A percentile compares a stretch with the other conserved stretches of the same genome.
Evolutionary conservation across 53 echinoderm and acorn worm genomes (phyloP).

Genomic region (Astropecten irregularis): DNA sequence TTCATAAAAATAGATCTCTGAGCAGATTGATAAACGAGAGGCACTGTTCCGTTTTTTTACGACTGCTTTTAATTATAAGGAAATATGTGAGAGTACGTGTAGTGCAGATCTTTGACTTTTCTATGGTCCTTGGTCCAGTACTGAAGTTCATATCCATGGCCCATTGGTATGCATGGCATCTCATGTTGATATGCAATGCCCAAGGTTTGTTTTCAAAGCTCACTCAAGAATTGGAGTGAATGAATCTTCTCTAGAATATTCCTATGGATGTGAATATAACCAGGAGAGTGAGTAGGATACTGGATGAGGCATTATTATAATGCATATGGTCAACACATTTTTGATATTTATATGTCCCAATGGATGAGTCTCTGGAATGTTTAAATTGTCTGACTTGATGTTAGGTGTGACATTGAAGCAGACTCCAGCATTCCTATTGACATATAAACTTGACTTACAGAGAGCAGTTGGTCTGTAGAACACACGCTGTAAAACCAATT

Average conservation of each 20-base stretch:
- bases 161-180: slow-evolving; percentile 29
- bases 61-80: too few species aligned
- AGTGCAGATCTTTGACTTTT: too few species aligned
- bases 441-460: slow-evolving; percentile 9
- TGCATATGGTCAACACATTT: neutral
- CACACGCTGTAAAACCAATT: neutral
- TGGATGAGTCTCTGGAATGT: slow-evolving; percentile 2
- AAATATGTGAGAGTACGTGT: too few species aligned
- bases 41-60: too few species aligned
- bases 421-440: slow-evolving; percentile 31
- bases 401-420: slow-evolving; percentile 2
- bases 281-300: neutral
- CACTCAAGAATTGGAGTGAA: slow-evolving; percentile 31
- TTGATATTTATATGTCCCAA: neutral
- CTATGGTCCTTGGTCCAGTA: neutral
- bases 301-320: neutral
- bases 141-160: slow-evolving; percentile 30
- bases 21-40: too few species aligned
- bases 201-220: slow-evolving; percentile 38
- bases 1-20: too few species aligned
- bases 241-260: neutral
- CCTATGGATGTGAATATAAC: slow-evolving; percentile 20
- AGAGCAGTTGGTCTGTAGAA: neutral
- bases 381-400: slow-evolving; percentile 17
- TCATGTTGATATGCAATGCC: slow-evolving; percentile 24